These are phyloP conservation scores for Camponotus pennsylvanicus DNA, from an alignment of 1,140 invertebrate species.

Conservation along the genomic window DNA sequence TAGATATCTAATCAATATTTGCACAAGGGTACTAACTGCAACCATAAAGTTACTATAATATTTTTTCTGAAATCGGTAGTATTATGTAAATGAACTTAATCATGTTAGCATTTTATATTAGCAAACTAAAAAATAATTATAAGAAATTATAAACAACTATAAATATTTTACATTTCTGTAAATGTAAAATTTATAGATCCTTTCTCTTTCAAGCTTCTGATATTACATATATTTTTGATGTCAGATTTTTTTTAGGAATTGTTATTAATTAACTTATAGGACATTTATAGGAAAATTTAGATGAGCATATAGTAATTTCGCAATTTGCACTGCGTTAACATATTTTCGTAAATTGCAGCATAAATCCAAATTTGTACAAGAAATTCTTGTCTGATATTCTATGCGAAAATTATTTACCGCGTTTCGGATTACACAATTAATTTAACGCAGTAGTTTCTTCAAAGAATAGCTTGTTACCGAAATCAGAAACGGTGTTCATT, in stretches of 20 bases:
- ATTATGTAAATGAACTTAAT: background rate
- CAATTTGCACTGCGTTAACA: constrained; percentile 32
- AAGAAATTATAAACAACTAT: background rate
- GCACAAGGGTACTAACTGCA: background rate
- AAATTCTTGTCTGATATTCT: background rate
- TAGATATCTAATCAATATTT: constrained; percentile 11
- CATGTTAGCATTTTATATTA: background rate
- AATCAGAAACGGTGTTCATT: background rate
- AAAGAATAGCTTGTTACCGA: background rate
- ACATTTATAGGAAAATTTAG: background rate
- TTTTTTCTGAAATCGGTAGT: background rate
- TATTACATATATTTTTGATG: background rate
- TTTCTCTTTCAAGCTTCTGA: background rate
- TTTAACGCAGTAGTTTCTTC: constrained; percentile 23
- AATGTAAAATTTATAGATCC: background rate
- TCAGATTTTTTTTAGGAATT: background rate
- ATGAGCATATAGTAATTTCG: background rate
- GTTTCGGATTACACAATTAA: background rate
- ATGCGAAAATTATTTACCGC: constrained; percentile 18
- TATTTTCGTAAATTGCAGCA: constrained; percentile 23
- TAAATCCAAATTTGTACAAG: constrained; percentile 42
- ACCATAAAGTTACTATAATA: background rate
- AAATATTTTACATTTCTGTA: background rate
- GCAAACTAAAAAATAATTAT: background rate
- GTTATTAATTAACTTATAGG: background rate